Evolutionary conservation across 2,888 invertebrate genomes (phyloP), one percentile per base, ranked within the genome.

Genomic region (Coremacera marginata): DNA sequence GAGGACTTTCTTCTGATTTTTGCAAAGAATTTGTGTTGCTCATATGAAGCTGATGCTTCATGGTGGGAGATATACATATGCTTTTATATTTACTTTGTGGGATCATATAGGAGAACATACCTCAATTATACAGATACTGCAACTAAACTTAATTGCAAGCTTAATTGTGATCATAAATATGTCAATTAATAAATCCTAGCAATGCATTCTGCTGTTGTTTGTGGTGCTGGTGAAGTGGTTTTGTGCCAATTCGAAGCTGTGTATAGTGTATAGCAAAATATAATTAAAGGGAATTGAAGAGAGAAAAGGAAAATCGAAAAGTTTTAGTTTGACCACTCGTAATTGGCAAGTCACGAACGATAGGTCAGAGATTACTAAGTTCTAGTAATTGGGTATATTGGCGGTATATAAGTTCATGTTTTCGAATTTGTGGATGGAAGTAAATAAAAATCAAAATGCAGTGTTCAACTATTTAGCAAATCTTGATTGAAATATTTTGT

Each of bases 161-260:
- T 67, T 67, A 37, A 19, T 19, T 67, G 44, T 3, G 37, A 67
- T 44, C 67, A 37, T 67, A 67, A 67, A 67, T 67, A 67, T 67
- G 67, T 34, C 67, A 67, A 67, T 67, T 67, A 67, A 67, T 67
- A 37, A 67, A 67, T 67, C 67, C 65, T 34, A 19, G 34, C n/a
- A 8, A 11, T 34, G 44, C 65, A 19, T 19, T 9, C 25, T n/a
- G 37, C 22, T 67, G 67, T 37, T 22, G 65, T 37, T 57, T 22
- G 19, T 19, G 57, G 2, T 37, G 65, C 67, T 19, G 7, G 22
- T 14, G 37, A n/a, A 44, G 34, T 7, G 67, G 60, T 27, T 11
- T 5, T 31, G 31, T 5, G 5, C 3, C 31, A 31, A 5, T 27
- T 22, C 11, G 60, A 14, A 19, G 25, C 16, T 27, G 60, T 27